Percentiles rank a stretch among this genome's conserved stretches.
Evolutionary conservation across 2,888 invertebrate genomes (phyloP).

Genomic region (Sphecodes monilicornis): DNA sequence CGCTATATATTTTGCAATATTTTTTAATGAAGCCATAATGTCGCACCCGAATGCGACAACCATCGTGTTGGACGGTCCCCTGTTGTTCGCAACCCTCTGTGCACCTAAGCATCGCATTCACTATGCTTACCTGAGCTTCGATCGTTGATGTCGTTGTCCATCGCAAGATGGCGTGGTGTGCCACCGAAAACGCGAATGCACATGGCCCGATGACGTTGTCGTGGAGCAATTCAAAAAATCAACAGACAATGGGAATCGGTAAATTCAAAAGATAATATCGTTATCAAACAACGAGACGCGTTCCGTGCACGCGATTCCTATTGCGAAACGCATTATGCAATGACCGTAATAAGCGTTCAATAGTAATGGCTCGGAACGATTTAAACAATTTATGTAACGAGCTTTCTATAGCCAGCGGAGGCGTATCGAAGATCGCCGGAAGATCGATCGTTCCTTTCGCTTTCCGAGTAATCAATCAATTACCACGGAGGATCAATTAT

Average conservation of each 20-base stretch:
- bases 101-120: conserved; percentile 17
- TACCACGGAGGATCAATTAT: conserved; percentile 35
- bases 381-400: conserved; percentile 72
- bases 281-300: conserved; percentile 19
- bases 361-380: conserved; percentile 55
- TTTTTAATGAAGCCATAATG: not conserved
- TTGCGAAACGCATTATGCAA: conserved; percentile 69
- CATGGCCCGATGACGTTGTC: not conserved
- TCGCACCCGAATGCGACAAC: not conserved
- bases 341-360: conserved; percentile 57
- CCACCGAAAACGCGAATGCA: conserved; percentile 24
- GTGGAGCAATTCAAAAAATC: conserved; percentile 7
- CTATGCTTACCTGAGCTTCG: conserved; percentile 51
- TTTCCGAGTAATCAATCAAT: conserved; percentile 49
- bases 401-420: conserved; percentile 65
- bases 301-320: conserved; percentile 31
- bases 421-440: conserved; percentile 49
- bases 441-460: conserved; percentile 32
- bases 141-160: conserved; percentile 10
- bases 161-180: conserved; percentile 64
- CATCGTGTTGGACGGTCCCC: conserved; percentile 15
- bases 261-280: conserved; percentile 7
- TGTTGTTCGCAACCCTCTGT: conserved; percentile 48
- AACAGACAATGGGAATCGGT: not conserved
- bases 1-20: not conserved